Base-by-base conservation (phyloP, 1,140 invertebrate genomes). In the Hycleus phaleratus region DNA sequence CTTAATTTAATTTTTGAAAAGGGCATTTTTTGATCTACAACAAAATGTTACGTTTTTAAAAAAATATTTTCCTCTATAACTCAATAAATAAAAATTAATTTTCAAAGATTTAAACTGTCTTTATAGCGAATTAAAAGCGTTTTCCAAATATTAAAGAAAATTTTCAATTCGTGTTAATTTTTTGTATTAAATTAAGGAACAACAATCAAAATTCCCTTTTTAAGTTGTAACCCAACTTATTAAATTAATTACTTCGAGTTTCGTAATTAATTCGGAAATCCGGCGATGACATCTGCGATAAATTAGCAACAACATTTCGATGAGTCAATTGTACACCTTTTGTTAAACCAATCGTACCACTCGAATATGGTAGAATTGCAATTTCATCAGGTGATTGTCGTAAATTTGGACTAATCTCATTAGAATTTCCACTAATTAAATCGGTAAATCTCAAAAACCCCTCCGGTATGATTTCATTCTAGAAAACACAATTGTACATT, bases 291-390 rank as follows among this genome's bases (percentile, higher is more conserved):
- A 75, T 50, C 74, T 85, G 26, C 63, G 72, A 68, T 32, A 59
- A 26, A 62, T 84, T 84, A 2, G 77, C 72, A 26, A 78, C 69
- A 48, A 83, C 69, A 68, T 82, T 83, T 53, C 68, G 76, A 68
- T 93, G 85, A 0, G 85, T 86, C 1, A 91, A 68, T 74, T 91
- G 82, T 0, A 93, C 90, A 26, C 87, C 90, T 79, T 95, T 95
- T 9, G 92, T 89, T 44, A 87, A 68, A 10, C 92, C 91, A 26
- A 90, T 93, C 3, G 91, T 93, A 12, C 91, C 91, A 70, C 89
- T 92, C 0, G 90, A 86, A 71, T 79, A 85, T 18, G 79, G 78
- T 47, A 85, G 60, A 54, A 83, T 63, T n/a, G 76, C 69, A 7
- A 79, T 69, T 64, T 84, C 80, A 10, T 79, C 68, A n/a, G 32